phyloP scores from a whole-genome alignment of 2,113 vertebrate species.

The Lophotis ruficrista region DNA sequence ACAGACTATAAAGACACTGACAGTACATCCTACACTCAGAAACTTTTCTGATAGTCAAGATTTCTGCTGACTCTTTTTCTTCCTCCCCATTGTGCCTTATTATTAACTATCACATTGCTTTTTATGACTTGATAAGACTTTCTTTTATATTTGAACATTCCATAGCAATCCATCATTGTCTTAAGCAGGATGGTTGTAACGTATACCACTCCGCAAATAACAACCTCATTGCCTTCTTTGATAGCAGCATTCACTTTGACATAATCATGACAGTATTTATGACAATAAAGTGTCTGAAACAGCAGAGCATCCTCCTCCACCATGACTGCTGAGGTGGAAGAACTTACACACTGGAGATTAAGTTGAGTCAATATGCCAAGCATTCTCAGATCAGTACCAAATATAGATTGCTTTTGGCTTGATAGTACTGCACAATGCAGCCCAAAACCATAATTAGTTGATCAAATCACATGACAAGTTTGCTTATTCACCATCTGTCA shows the following conservation, averaged over 20 bases:
- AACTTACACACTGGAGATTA: neutral
- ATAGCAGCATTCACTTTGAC: neutral
- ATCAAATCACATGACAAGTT: conserved; percentile 27
- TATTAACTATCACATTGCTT: neutral
- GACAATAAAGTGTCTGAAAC: neutral
- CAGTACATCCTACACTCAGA: neutral
- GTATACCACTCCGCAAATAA: neutral
- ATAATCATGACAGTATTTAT: neutral
- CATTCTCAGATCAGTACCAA: neutral
- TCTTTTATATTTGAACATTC: neutral
- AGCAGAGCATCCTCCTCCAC: neutral
- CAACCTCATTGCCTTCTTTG: neutral
- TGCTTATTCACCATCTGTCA: conserved; percentile 51
- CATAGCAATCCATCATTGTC: neutral
- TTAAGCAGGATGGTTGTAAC: neutral
- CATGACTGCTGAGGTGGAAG: neutral
- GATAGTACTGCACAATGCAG: neutral
- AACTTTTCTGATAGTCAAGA: neutral
- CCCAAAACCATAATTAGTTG: conserved; percentile 17
- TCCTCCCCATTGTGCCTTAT: neutral
- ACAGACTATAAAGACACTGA: neutral
- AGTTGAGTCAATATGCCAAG: neutral
- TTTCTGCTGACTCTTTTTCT: neutral
- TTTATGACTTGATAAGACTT: neutral
- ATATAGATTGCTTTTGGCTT: neutral